Evolutionary conservation across 2,797 vertebrate species (phyloP).

Genomic region (Columba guinea): DNA sequence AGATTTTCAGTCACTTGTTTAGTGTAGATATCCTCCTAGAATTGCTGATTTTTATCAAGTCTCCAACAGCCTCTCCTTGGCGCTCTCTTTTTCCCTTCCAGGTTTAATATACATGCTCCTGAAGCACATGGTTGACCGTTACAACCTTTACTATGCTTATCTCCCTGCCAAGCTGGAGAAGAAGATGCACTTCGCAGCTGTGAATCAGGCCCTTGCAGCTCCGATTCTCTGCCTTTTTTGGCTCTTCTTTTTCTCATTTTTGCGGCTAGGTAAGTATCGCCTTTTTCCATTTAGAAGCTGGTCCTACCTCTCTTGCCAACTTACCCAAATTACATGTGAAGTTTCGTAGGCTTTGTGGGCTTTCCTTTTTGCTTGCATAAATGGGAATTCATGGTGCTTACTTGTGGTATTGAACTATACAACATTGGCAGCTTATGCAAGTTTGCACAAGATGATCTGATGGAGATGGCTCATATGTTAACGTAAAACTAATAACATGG

Average conservation of each 20-base stretch:
- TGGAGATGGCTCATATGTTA: not conserved
- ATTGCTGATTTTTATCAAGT: not conserved
- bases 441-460: not conserved
- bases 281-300: not conserved
- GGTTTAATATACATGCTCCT: constrained; percentile 93
- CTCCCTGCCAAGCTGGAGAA: constrained; percentile 89
- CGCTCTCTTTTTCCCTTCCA: constrained; percentile 52
- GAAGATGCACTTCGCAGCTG: constrained; percentile 89
- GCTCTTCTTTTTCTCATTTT: constrained; percentile 93
- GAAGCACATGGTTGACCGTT: constrained; percentile 93
- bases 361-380: not conserved
- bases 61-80: not conserved
- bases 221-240: constrained; percentile 97
- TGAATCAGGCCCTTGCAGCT: constrained; percentile 92
- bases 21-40: not conserved
- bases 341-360: not conserved
- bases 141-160: constrained; percentile 93
- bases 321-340: not conserved
- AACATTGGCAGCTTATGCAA: not conserved
- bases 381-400: not conserved
- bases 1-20: not conserved
- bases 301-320: not conserved
- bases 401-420: not conserved
- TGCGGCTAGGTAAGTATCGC: constrained; percentile 84
- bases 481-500: not conserved